Evolutionary conservation across 2,888 invertebrate genomes (phyloP), one percentile per base, ranked within the genome.

Genomic region (Willowsia nigromaculata): DNA sequence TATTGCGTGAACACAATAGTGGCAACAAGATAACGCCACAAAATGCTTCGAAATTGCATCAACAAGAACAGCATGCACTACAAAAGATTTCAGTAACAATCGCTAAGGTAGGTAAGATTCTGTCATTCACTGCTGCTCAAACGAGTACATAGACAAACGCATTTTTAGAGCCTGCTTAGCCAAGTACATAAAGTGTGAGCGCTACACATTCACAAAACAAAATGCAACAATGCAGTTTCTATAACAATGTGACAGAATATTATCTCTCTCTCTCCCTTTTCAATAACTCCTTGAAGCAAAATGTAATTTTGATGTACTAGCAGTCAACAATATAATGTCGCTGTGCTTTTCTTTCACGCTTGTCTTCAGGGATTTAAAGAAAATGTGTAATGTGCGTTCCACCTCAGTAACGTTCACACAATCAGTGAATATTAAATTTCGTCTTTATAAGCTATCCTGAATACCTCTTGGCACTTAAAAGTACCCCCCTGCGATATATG

Each of bases 331-430:
- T n/a, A n/a, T n/a, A n/a, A n/a, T n/a, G n/a, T n/a, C n/a, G n/a
- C 25, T 27, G 6, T 59, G 18, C 22, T 59, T 18, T 53, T 4
- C 22, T 22, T 53, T 2, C 22, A 53, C 22, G 53, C 18, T 59
- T 59, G 59, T 11, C 25, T 59, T 5, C 7, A 30, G 13, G n/a
- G n/a, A 4, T 59, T 9, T 3, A n/a, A n/a, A n/a, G n/a, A n/a
- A n/a, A n/a, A n/a, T n/a, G 53, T 18, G 53, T n/a, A 40, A 68
- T 68, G 40, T 62, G 59, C 15, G 81, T 81, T 81, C 81, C 59
- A 81, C 81, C 13, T 81, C 62, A 81, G 81, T 59, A 40, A 81
- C 81, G 43, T 62, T 81, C 37, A 62, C 62, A 62, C n/a, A 30
- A 9, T 40, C 68, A 40, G 33, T 3, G n/a, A 11, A 56, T 6